phyloP scores from a whole-genome alignment of 2,113 vertebrate species.

The Strix uralensis region DNA sequence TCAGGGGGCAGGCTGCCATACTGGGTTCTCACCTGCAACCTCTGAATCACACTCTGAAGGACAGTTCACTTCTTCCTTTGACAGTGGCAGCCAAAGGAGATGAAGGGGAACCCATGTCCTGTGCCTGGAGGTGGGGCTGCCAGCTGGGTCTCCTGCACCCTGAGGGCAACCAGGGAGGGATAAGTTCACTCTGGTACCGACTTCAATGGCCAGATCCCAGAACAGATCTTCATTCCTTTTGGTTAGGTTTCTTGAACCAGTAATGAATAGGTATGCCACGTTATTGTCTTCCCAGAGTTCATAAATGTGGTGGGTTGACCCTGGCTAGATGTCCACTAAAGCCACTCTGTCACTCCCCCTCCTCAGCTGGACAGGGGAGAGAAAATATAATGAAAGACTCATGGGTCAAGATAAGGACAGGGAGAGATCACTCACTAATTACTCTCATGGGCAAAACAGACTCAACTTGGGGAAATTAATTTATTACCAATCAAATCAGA shows the following conservation, averaged over 20 bases:
- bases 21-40: background rate
- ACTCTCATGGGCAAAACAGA: background rate
- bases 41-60: background rate
- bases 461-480: background rate
- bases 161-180: background rate
- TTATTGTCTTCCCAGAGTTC: background rate
- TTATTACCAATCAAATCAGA: background rate
- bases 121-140: fast-evolving
- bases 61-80: background rate
- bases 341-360: background rate
- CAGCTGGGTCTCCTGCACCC: background rate
- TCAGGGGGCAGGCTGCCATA: fast-evolving
- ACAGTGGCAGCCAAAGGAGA: background rate
- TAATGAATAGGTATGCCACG: background rate
- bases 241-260: background rate
- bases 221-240: background rate
- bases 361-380: background rate
- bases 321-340: background rate
- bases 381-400: background rate
- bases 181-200: fast-evolving
- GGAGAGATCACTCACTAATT: background rate
- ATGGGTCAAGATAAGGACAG: background rate
- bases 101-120: fast-evolving
- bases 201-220: background rate
- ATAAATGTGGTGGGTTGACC: background rate